Percentiles rank a stretch among this genome's conserved stretches.
Conservation (phyloP, 2,797 vertebrate species). For the Morus bassanus region DNA sequence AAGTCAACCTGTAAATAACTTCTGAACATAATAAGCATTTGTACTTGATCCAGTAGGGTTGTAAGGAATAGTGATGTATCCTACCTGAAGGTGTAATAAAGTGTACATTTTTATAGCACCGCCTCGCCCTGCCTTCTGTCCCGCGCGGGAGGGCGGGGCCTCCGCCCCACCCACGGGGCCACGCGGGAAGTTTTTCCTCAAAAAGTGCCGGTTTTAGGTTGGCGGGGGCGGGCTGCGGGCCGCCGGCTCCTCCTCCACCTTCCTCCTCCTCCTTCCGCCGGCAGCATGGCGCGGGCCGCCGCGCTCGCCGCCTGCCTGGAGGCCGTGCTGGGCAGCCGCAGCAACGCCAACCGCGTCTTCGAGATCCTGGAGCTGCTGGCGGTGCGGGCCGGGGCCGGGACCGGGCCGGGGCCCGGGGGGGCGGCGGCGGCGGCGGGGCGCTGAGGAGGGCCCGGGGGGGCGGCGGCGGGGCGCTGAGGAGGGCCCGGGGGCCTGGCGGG, state of each 20-base stretch:
- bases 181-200: background rate
- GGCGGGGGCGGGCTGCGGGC: background rate
- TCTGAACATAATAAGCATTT: constrained; percentile 76
- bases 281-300: background rate
- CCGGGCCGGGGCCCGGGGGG: background rate
- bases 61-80: constrained; percentile 82
- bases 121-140: background rate
- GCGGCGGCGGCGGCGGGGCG: too few species aligned
- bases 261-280: background rate
- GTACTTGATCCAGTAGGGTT: constrained; percentile 89
- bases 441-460: too few species aligned
- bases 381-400: constrained; percentile 63
- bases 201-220: accelerated
- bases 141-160: background rate
- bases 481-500: too few species aligned
- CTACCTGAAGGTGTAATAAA: constrained; percentile 90
- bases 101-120: constrained; percentile 87
- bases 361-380: constrained; percentile 86
- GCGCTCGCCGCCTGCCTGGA: constrained; percentile 68
- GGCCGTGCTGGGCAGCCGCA: constrained; percentile 76
- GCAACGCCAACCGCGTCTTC: constrained; percentile 86
- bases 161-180: too few species aligned
- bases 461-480: too few species aligned
- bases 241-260: too few species aligned
- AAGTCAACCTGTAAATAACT: constrained; percentile 83